phyloP scores from a whole-genome alignment of 2,797 vertebrate genomes.

The Lutjanus argentimaculatus region DNA sequence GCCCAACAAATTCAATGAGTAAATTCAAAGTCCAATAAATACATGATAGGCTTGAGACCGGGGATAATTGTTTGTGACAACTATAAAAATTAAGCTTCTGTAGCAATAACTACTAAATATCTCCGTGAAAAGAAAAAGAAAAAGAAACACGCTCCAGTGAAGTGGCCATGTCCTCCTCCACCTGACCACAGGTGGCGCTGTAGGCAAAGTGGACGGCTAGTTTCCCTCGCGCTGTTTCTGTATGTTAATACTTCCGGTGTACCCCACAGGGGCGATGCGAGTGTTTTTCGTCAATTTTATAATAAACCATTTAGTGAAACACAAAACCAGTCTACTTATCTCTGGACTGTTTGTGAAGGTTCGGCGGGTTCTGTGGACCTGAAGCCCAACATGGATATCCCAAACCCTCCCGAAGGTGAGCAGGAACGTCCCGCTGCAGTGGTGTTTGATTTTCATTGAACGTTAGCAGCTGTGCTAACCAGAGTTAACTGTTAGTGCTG shows the following conservation, averaged over 20 bases:
- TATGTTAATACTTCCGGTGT: constrained; percentile 51
- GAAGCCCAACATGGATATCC: constrained; percentile 78
- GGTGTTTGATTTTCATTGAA: constrained; percentile 3
- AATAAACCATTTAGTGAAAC: background rate
- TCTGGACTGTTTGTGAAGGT: background rate
- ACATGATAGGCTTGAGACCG: no score
- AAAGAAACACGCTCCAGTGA: no score
- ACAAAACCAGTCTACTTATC: background rate
- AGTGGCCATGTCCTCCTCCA: background rate
- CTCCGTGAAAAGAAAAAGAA: no score
- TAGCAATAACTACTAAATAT: no score
- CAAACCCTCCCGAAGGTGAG: constrained; percentile 84
- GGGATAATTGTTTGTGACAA: no score
- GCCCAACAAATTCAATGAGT: no score
- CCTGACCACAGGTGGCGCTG: constrained; percentile 32
- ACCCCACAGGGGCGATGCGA: background rate
- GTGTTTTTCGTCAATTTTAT: background rate
- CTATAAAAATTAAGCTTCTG: no score
- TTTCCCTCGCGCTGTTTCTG: constrained; percentile 12
- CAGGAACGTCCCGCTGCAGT: background rate
- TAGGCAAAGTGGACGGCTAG: rapidly evolving
- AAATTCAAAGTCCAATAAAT: no score
- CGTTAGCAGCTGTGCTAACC: constrained; percentile 37
- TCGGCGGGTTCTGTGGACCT: constrained; percentile 2
- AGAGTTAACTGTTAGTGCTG: background rate